Base-by-base conservation (phyloP, 2,113 vertebrate species). In the Dicerorhinus sumatrensis region DNA sequence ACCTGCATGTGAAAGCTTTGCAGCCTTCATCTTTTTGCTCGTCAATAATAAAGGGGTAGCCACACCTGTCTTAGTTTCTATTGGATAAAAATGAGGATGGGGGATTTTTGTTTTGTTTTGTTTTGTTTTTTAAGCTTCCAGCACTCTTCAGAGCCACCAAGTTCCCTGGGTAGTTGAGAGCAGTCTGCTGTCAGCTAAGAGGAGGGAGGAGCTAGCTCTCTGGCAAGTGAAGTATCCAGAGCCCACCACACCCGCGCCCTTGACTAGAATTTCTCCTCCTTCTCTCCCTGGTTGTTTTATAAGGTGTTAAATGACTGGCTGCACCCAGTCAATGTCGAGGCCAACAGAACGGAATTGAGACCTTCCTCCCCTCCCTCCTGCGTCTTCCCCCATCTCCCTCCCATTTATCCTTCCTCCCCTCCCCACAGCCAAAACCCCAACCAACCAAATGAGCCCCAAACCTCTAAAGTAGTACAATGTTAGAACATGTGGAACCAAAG, bases 301-400 rank as follows among this genome's bases (percentile, higher is more conserved):
- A 13, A 63, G 84, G 63, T 92, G n/a, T 62, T 9, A 2, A 62
- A 39, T 79, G 91, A 67, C 95, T 5, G 77, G 48, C 16, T 3
- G 8, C n/a, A 16, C 7, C 79, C 39, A 48, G 86, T 51, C 69
- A 1, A 6, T 3, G 58, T 8, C 29, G 6, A 63, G 46, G 48
- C 62, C 62, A 2, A n/a, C 33, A 72, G 39, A 62, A 25, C 7
- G 6, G 36, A 60, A 42, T 75, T 63, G 23, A 58, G 31, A 76
- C 31, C 29, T 72, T 23, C 42, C 17, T 33, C 13, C 42, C 3
- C 13, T 33, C 0, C 20, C 20, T 25, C 51, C 13, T 23, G 2
- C 2, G 18, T 5, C 14, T 29, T 17, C 11, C 5, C 16, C 20
- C 13, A 0, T 4, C 21, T 3, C 11, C 8, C 10, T 48, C 51